phyloP scores from a whole-genome alignment of 2,888 invertebrate genomes.

The Ligdia adustata region DNA sequence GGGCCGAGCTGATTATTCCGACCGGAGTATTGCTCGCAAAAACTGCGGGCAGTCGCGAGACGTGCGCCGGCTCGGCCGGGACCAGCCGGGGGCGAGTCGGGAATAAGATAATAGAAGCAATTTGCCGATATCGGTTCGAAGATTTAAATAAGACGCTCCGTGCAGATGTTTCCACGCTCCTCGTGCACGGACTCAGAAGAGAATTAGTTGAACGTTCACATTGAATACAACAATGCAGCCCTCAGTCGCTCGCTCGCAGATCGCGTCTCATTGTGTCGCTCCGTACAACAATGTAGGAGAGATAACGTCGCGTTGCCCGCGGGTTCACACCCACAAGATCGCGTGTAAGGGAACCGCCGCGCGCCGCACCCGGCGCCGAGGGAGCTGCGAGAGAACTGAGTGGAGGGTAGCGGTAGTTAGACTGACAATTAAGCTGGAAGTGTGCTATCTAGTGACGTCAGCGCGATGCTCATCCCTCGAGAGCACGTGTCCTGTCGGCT shows the following conservation, averaged over 20 bases:
- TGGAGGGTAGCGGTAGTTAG: no score
- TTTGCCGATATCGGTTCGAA: constrained; percentile 2
- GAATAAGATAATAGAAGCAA: constrained; percentile 6
- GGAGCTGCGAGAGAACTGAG: not conserved
- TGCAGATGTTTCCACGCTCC: not conserved
- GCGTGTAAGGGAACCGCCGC: no score
- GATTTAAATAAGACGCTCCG: not conserved
- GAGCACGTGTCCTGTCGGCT: no score
- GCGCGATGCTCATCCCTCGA: no score
- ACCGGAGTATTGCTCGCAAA: constrained; percentile 25
- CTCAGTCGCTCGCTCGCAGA: no score
- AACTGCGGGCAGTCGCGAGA: constrained; percentile 19
- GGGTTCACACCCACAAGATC: no score
- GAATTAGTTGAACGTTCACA: constrained; percentile 2
- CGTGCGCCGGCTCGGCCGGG: constrained; percentile 9
- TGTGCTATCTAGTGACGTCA: no score
- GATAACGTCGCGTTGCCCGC: no score
- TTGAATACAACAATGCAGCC: not conserved
- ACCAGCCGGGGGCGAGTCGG: not conserved
- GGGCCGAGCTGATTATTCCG: constrained; percentile 19
- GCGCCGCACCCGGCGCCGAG: no score
- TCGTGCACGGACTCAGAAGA: not conserved
- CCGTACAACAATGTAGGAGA: not conserved
- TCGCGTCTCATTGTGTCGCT: constrained; percentile 1
- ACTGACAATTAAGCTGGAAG: no score